Conservation (phyloP, 1,140 invertebrate species). For the Portunus trituberculatus region DNA sequence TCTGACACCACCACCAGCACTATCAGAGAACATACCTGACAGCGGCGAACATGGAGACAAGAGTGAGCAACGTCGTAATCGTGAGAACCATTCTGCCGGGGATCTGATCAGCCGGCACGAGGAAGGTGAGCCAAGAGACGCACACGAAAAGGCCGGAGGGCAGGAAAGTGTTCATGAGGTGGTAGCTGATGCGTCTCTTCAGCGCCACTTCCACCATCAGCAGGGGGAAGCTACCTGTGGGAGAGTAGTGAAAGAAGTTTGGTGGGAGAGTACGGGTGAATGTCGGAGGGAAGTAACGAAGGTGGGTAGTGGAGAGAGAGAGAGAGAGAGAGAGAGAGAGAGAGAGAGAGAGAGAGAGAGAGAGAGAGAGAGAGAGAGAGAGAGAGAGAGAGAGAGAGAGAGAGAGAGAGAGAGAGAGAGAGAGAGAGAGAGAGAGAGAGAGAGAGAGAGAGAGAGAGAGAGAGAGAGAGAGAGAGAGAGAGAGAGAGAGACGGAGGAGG, state of each 20-base stretch:
- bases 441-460: background rate
- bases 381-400: background rate
- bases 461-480: background rate
- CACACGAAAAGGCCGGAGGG: slow-evolving; percentile 85
- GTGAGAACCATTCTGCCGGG: slow-evolving; percentile 84
- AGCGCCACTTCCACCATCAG: slow-evolving; percentile 72
- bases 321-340: background rate
- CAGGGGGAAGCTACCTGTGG: slow-evolving; percentile 64
- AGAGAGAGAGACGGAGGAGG: background rate
- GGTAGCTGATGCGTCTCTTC: slow-evolving; percentile 73
- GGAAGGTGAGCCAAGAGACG: slow-evolving; percentile 86
- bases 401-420: background rate
- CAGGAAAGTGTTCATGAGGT: slow-evolving; percentile 82
- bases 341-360: background rate
- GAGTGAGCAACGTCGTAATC: slow-evolving; percentile 84
- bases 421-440: background rate
- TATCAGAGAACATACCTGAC: slow-evolving; percentile 81
- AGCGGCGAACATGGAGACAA: slow-evolving; percentile 85
- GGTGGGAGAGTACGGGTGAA: background rate
- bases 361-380: background rate
- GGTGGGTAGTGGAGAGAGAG: background rate
- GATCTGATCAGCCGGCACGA: slow-evolving; percentile 85
- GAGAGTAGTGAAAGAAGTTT: no score
- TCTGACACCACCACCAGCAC: background rate
- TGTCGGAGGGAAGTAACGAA: background rate